Evolutionary conservation across 1,140 invertebrate genomes (phyloP).

Genomic region (Apis mellifera): Amel_HAv3.1 CM009946.2:4122001-4122500

Average conservation of each 20-base stretch:
- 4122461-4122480: conserved; percentile 69
- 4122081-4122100: conserved; percentile 46
- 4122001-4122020: conserved; percentile 25
- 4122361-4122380: conserved; percentile 45
- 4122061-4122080: conserved; percentile 23
- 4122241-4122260: conserved; percentile 65
- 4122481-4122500: too few relatives aligned
- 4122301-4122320: conserved; percentile 31
- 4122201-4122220: conserved; percentile 56
- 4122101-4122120: conserved; percentile 56
- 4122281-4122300: background rate
- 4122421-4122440: conserved; percentile 32
- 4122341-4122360: background rate
- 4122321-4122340: conserved; percentile 26
- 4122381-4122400: conserved; percentile 69
- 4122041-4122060: conserved; percentile 20
- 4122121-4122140: conserved; percentile 62
- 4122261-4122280: conserved; percentile 55
- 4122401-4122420: conserved; percentile 75
- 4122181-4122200: conserved; percentile 68
- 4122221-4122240: conserved; percentile 59
- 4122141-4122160: conserved; percentile 65
- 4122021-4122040: too few relatives aligned
- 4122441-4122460: conserved; percentile 77
- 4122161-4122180: conserved; percentile 67